Evolutionary conservation across 1,140 invertebrate species (phyloP), one percentile per base, ranked within the genome.

Genomic region (Nasonia vitripennis): DNA sequence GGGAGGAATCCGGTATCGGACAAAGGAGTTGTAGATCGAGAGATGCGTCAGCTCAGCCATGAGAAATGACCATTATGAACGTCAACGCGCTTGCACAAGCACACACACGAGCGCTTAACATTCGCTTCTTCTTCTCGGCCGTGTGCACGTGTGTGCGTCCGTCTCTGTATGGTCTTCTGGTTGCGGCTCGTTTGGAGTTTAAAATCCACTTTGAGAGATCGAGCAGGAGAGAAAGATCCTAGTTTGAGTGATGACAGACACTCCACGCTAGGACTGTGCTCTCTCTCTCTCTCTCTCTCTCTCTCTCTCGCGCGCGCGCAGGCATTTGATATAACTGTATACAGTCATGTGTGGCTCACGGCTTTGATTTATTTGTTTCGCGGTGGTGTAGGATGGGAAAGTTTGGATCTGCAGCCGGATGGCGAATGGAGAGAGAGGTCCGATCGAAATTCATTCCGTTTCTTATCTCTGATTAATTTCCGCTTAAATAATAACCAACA

Each of bases 21-120:
- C 71, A 83, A 83, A 86, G 80, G 73, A 83, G 74, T 83, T 86
- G 85, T 86, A 86, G 85, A 86, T 86, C 80, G 74, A 79, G 37
- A 82, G 85, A 86, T 86, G 85, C 85, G 85, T 79, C 74, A 82
- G 70, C 75, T 27, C 41, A 31, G 34, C 17, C 41, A 68, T 86
- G 80, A 82, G 75, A 86, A 86, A 86, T 83, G 85, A 79, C 75
- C 80, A 82, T 83, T 86, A 78, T 78, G 80, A 81, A 83, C 45
- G 37, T 82, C 62, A 83, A 86, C 85, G 77, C 34, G 11, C 79
- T 41, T 11, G 12, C 67, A 27, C 67, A 9, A n/a, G 9, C 67
- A 23, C 20, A 23, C 20, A 20, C n/a, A 27, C 20, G 10, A 71
- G 68, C 68, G 12, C 31, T 71, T 71, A 71, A 71, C 68, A 71